Conservation (phyloP, 2,888 invertebrate species). For the Drepanosiphum platanoidis region DNA sequence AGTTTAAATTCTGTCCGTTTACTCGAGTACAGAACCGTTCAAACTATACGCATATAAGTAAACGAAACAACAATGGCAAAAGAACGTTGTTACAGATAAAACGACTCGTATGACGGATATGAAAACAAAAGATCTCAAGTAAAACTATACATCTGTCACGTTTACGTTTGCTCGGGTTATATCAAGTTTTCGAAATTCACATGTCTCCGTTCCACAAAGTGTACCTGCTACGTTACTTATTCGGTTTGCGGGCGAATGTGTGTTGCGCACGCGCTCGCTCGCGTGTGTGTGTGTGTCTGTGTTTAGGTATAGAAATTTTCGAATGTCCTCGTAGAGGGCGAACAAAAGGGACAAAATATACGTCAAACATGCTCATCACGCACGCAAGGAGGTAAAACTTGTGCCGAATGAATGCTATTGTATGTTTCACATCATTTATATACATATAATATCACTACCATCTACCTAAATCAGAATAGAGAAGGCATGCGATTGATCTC, state of each 20-base stretch:
- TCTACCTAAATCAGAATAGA: neutral
- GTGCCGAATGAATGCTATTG: neutral
- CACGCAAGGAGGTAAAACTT: neutral
- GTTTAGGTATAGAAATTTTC: neutral
- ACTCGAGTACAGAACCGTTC: neutral
- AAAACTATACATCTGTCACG: slow-evolving; percentile 37
- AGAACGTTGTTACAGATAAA: neutral
- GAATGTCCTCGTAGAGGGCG: neutral
- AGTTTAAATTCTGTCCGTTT: neutral
- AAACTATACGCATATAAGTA: neutral
- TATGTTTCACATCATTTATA: neutral
- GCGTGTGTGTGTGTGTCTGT: neutral
- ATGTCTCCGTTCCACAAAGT: slow-evolving; percentile 9
- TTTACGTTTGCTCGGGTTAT: slow-evolving; percentile 9
- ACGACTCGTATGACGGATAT: neutral
- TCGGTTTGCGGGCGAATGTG: too few relatives aligned
- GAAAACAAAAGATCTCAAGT: slow-evolving; percentile 33
- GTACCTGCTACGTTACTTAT: neutral
- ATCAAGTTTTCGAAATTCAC: slow-evolving; percentile 36
- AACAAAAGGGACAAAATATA: slow-evolving; percentile 30
- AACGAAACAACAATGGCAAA: neutral
- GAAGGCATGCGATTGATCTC: neutral
- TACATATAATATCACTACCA: neutral
- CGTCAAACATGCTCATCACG: neutral
- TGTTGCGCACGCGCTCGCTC: neutral